Evolutionary conservation across 1,140 invertebrate species (phyloP), one percentile per base, ranked within the genome.

Genomic region (Lethocerus indicus): DNA sequence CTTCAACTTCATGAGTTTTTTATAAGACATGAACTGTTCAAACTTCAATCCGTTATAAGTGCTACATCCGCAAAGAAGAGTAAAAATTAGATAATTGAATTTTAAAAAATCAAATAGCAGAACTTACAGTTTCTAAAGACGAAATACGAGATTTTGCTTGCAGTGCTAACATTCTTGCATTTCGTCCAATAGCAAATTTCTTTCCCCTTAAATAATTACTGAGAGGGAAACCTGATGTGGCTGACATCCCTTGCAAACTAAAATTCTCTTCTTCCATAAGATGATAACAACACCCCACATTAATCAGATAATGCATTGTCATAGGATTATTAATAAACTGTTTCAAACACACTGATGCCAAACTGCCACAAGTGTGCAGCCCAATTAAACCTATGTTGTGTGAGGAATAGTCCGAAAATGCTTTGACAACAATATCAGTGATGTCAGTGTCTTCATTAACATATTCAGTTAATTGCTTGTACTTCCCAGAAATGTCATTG

Each of bases 201-300:
- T 65, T 61, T 52, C 72, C 58, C 59, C 59, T 71, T 23, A 86
- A 64, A 65, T 70, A 72, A 7, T 66, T 47, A 52, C 81, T 81
- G 62, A 87, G 64, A 9, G 83, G 83, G 63, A 86, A 85, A 13
- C 75, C 74, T 35, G 53, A 55, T 16, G 5, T 21, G 21, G n/a
- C n/a, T 13, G 6, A n/a, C n/a, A 16, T 20, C 29, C 29, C 29
- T n/a, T n/a, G n/a, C n/a, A n/a, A 4, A 23, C 26, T 13, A 1
- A 14, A 14, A 29, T 6, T 28, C 4, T 20, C 62, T 68, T 92
- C 83, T 49, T 76, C 70, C 54, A 91, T 62, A 56, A 92, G 70
- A 71, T 94, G 74, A 66, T 92, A 94, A 62, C 90, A 94, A 61
- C 91, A 95, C 1, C 84, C 83, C 28, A 94, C 81, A 57, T 85